Evolutionary conservation across 2,113 vertebrate genomes (phyloP), one percentile per base, ranked within the genome.

Genomic region (Orcinus orca): DNA sequence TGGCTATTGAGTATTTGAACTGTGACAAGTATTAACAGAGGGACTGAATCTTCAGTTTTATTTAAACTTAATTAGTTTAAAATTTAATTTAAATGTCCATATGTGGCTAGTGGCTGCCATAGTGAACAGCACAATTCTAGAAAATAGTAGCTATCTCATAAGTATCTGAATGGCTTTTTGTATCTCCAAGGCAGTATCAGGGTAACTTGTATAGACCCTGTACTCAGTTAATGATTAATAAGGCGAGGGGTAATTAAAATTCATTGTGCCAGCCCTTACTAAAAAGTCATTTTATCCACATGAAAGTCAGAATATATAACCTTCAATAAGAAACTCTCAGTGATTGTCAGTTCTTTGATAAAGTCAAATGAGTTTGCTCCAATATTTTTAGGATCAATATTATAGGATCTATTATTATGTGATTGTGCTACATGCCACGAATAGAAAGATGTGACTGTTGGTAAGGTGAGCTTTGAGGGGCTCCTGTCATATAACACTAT

Each of bases 371-470:
- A 79, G 25, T 83, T 33, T 83, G 36, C 5, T 17, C 14, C 20
- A 38, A 0, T 65, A 31, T 36, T 76, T 50, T 21, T 17, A 65
- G 58, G 26, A 53, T 93, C 67, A 58, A 1, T 47, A 20, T 76
- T 38, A 6, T 84, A 33, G 53, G 53, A 36, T 33, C 7, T 12
- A 4, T 8, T 18, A 6, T 71, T 55, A 10, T 20, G 33, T 90
- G 8, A 38, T 53, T 60, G 10, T 44, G 29, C 18, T 15, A 1
- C 4, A 1, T 1, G 14, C 18, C 12, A 36, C 3, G 2, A 1
- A 3, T 20, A 18, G 10, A 36, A 74, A 41, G 73, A 21, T 3
- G 29, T 5, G 15, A 1, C 25, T 3, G 3, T 38, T 7, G 25
- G 8, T 25, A 14, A 29, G 47, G 33, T n/a, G 44, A 94, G 58